Conservation (phyloP, 2,113 vertebrate genomes). For the Mungos mungo region DNA sequence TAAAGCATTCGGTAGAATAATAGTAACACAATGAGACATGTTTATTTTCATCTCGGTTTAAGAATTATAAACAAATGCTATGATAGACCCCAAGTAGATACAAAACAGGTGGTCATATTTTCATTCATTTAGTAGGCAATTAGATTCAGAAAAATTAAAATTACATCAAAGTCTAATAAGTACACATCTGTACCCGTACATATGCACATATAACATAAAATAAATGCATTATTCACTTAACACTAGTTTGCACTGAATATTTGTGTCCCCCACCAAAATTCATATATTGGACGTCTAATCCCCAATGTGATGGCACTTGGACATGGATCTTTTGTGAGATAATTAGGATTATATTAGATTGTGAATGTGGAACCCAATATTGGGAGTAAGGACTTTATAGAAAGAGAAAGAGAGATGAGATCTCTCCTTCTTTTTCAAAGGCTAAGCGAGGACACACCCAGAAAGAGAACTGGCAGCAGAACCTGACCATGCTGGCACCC, state of each 20-base stretch:
- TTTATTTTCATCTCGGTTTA: not conserved
- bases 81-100: not conserved
- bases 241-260: not conserved
- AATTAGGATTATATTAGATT: not conserved
- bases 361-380: not conserved
- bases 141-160: not conserved
- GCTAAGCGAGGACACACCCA: not conserved
- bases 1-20: not conserved
- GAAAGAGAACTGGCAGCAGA: not conserved
- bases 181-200: fast-evolving
- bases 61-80: not conserved
- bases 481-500: too few relatives aligned
- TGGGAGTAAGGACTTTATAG: not conserved
- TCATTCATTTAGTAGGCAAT: not conserved
- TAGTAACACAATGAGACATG: not conserved
- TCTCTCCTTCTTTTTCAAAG: not conserved
- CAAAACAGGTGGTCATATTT: not conserved
- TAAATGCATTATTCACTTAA: not conserved
- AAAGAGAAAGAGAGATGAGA: not conserved
- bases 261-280: not conserved
- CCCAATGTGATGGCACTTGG: too few relatives aligned
- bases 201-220: not conserved
- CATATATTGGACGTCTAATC: not conserved
- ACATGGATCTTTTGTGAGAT: not conserved
- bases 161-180: not conserved